phyloP scores from a whole-genome alignment of 2,113 vertebrate species.

The Sceloporus undulatus region DNA sequence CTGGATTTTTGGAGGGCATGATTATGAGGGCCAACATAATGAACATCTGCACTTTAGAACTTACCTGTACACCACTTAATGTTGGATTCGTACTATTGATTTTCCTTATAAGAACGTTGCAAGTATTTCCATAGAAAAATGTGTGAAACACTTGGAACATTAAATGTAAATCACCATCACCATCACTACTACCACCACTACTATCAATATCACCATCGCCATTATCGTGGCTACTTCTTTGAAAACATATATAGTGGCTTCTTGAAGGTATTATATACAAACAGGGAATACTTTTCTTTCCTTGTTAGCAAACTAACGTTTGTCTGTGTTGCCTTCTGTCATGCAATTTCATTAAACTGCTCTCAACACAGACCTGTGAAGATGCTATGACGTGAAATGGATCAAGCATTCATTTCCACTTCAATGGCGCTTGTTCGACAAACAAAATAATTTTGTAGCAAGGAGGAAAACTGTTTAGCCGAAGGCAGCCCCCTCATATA shows the following conservation, averaged over 20 bases:
- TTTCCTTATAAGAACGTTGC: background rate
- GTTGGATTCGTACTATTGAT: background rate
- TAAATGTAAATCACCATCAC: background rate
- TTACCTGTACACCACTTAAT: no score
- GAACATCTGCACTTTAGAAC: no score
- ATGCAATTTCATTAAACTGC: slow-evolving; percentile 62
- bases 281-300: slow-evolving; percentile 38
- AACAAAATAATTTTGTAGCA: slow-evolving; percentile 75
- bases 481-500: slow-evolving; percentile 52
- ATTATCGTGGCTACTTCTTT: no score
- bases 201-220: no score
- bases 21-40: no score
- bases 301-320: slow-evolving; percentile 34
- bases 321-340: slow-evolving; percentile 53
- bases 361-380: slow-evolving; percentile 55
- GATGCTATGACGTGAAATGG: slow-evolving; percentile 49
- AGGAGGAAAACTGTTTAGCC: slow-evolving; percentile 74
- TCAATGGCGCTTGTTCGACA: slow-evolving; percentile 71
- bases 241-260: background rate
- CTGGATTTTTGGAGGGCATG: no score
- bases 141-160: background rate
- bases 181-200: background rate
- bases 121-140: background rate
- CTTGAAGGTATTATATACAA: background rate
- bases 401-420: slow-evolving; percentile 69